Evolutionary conservation across 2,113 vertebrate species (phyloP).

Genomic region (Gobio gobio): DNA sequence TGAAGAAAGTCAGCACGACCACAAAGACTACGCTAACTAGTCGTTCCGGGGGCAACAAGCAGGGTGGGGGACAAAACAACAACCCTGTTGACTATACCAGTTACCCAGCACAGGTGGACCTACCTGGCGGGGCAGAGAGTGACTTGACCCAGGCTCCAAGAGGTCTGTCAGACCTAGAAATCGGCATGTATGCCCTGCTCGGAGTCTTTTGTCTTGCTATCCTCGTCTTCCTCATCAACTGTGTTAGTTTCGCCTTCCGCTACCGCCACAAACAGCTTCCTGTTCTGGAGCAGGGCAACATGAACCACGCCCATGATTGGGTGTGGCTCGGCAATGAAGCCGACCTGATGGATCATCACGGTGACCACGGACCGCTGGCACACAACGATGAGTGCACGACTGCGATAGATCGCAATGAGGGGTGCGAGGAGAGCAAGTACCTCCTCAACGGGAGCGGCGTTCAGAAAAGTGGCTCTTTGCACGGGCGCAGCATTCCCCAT

Average conservation of each 20-base stretch:
- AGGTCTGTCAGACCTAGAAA: constrained; percentile 92
- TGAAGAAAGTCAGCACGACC: constrained; percentile 83
- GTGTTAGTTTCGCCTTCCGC: constrained; percentile 94
- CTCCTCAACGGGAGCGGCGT: constrained; percentile 84
- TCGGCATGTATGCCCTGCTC: constrained; percentile 95
- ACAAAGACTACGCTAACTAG: constrained; percentile 74
- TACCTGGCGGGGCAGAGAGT: constrained; percentile 76
- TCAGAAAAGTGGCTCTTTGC: constrained; percentile 78
- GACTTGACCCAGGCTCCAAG: constrained; percentile 84
- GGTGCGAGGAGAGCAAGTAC: constrained; percentile 91
- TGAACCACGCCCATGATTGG: constrained; percentile 97
- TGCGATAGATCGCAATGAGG: constrained; percentile 86
- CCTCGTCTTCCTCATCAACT: constrained; percentile 97
- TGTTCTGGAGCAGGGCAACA: constrained; percentile 87
- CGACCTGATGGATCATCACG: constrained; percentile 86
- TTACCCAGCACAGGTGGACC: constrained; percentile 82
- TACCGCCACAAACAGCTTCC: constrained; percentile 95
- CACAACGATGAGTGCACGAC: constrained; percentile 85
- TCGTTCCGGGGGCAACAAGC: constrained; percentile 70
- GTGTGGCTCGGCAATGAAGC: constrained; percentile 95
- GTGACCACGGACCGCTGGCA: constrained; percentile 79
- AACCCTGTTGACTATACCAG: constrained; percentile 79
- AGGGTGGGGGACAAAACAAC: constrained; percentile 68
- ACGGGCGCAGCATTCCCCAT: constrained; percentile 83
- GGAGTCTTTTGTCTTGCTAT: constrained; percentile 97